phyloP scores from a whole-genome alignment of 2,888 invertebrate species.

The Drosophila flavopinicola region DNA sequence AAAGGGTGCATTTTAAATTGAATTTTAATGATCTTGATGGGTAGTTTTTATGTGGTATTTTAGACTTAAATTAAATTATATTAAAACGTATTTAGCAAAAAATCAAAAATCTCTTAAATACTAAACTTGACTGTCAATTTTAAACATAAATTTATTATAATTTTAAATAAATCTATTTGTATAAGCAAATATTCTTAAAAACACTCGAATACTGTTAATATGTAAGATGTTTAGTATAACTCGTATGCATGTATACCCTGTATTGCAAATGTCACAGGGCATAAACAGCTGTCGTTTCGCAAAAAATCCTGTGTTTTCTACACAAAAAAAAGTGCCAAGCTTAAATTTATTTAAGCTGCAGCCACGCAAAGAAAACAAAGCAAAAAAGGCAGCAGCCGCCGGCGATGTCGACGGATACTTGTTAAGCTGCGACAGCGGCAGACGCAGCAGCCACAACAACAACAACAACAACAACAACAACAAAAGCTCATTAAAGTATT shows the following conservation, averaged over 20 bases:
- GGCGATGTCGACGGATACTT: constrained; percentile 42
- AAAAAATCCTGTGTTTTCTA: constrained; percentile 49
- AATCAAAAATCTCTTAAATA: too few relatives aligned
- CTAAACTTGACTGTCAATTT: too few relatives aligned
- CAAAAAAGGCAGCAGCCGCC: constrained; percentile 52
- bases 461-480: constrained; percentile 27
- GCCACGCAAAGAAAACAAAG: constrained; percentile 31
- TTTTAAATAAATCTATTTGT: too few relatives aligned
- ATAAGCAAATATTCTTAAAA: too few relatives aligned
- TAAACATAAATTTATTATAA: too few relatives aligned
- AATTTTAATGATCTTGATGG: too few relatives aligned
- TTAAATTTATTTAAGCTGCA: constrained; percentile 58
- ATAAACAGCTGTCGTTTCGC: constrained; percentile 39
- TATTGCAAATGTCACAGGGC: constrained; percentile 6
- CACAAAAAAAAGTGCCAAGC: constrained; percentile 54
- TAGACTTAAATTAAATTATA: too few relatives aligned
- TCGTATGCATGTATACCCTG: background rate
- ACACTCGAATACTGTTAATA: too few relatives aligned
- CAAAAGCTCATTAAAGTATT: constrained; percentile 75
- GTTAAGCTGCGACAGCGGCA: constrained; percentile 41
- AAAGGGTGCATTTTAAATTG: too few relatives aligned
- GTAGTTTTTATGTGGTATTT: too few relatives aligned
- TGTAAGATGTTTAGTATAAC: background rate
- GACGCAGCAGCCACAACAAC: constrained; percentile 1
- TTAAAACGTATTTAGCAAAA: too few relatives aligned